Evolutionary conservation across 1,140 invertebrate species (phyloP), one percentile per base, ranked within the genome.

Genomic region (Radopholus similis): DNA sequence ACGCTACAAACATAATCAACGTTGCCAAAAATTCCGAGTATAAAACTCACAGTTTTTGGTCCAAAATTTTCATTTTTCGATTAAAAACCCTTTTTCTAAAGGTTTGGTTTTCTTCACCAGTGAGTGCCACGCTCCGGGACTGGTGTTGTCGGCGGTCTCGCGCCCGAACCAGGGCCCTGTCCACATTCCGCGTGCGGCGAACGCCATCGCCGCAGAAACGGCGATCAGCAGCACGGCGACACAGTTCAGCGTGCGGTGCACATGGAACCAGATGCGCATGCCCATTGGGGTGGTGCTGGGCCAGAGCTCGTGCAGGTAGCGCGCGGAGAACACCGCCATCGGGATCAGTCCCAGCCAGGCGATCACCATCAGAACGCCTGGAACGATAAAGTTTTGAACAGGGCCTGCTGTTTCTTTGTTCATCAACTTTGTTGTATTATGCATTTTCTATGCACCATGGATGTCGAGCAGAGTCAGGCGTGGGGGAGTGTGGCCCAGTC

Each of bases 181-280:
- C 70, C 70, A 71, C 34, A 28, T 21, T n/a, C 47, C 63, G n/a
- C 67, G 53, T 18, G n/a, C 44, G 32, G 71, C 34, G 34, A 55
- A 59, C 21, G 74, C 58, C 9, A 63, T 42, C 30, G 74, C 26
- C 21, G 34, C 47, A 13, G 59, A 32, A 15, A 18, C 13, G n/a
- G 67, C 13, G 30, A 74, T 47, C n/a, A 71, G 30, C 13, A 74
- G 49, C 40, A 71, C 71, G 8, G 60, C 57, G 59, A 67, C 18
- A n/a, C 64, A 47, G 42, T 71, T 71, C 11, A 71, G 35, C 13
- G 37, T 67, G 4, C 70, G 69, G 30, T 71, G 70, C 37, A 71
- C 69, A 54, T 72, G 69, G 28, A 71, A 71, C 69, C 69, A 71
- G 42, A 71, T 71, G 23, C 55, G 37, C n/a, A 71, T 38, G 23